Base-by-base conservation (phyloP, 1,140 invertebrate genomes). In the Trichonephila clavipes region DNA sequence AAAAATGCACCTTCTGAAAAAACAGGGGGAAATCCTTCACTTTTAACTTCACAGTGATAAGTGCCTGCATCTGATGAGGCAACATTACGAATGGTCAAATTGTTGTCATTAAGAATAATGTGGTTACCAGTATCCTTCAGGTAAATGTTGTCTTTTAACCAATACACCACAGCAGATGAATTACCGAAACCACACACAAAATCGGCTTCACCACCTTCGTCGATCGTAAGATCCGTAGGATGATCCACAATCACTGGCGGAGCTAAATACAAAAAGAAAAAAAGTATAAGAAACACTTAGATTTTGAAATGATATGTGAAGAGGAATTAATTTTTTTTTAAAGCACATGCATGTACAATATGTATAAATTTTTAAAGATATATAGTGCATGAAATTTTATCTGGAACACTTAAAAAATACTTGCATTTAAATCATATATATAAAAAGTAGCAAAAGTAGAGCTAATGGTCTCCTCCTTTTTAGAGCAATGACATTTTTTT, bases 21-120 rank as follows among this genome's bases (percentile, higher is more conserved):
- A 14, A 97, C 95, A 3, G 97, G 96, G n/a, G 96, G 95, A 95
- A 97, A 97, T n/a, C 97, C 97, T 62, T 96, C 96, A 34, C 97
- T 97, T 66, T 96, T 96, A n/a, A 97, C 96, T 94, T 97, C 96
- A 96, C 97, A 98, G 10, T 96, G 95, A 95, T 98, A 98, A 77
- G 96, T 96, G 6, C 97, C 97, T 90, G 96, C 96, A 95, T 98
- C 97, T n/a, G 95, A 95, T 72, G 97, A 95, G 90, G 96, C 96
- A 7, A 97, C 97, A 92, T 96, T 96, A 59, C 96, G 96, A 83
- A 98, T 97, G 51, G 96, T 95, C 61, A 98, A 95, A 95, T 97
- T 97, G 64, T 96, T 96, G 90, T 96, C 95, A 94, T 94, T 92
- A 62, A 94, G 34, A 83, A 92, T 92, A n/a, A 94, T 64, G 94